Evolutionary conservation across 2,888 invertebrate genomes (phyloP).

Genomic region (Zonitis immaculata): DNA sequence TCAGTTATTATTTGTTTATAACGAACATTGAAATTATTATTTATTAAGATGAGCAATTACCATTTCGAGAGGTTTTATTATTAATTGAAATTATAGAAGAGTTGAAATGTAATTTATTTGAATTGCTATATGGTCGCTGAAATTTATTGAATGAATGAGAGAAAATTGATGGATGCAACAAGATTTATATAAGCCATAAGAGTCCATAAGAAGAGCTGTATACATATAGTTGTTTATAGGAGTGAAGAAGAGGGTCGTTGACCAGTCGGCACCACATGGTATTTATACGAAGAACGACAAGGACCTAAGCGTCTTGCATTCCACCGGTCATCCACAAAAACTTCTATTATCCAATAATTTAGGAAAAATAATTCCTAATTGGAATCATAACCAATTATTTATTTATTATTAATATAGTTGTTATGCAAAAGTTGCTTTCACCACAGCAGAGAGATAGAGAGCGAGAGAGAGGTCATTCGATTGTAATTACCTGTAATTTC

Average conservation of each 20-base stretch:
- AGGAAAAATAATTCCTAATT: no score
- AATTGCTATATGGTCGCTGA: neutral
- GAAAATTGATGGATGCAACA: conserved; percentile 8
- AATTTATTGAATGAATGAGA: conserved; percentile 15
- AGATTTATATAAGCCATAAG: conserved; percentile 3
- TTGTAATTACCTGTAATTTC: conserved; percentile 53
- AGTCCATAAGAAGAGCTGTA: conserved; percentile 12
- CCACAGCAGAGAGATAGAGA: no score
- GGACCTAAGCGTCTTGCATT: conserved; percentile 32
- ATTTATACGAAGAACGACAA: conserved; percentile 14
- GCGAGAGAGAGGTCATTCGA: conserved; percentile 14
- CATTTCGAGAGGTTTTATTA: no score
- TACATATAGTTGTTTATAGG: neutral
- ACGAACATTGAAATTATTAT: no score
- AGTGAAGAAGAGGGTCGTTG: conserved; percentile 29
- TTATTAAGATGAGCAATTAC: no score
- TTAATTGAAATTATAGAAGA: neutral
- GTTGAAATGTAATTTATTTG: neutral
- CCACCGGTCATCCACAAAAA: conserved; percentile 29
- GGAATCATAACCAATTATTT: no score
- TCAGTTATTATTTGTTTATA: no score
- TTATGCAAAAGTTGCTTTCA: conserved; percentile 18
- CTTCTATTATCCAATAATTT: conserved; percentile 14
- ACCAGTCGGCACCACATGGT: conserved; percentile 34
- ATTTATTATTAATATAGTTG: no score